Conservation (phyloP, 2,797 vertebrate species). For the Diplodus sargus region DNA sequence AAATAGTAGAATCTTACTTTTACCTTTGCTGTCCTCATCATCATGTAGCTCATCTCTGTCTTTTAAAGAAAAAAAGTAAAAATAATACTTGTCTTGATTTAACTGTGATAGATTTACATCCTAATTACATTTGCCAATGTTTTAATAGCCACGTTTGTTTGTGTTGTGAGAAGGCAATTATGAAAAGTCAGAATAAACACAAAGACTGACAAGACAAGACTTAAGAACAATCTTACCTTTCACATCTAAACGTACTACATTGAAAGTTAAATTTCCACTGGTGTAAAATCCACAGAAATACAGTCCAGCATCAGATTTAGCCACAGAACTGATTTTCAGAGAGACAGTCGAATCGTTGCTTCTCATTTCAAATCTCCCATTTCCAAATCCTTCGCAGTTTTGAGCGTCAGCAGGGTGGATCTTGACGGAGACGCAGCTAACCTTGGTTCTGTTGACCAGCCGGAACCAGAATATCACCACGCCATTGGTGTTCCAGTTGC, state of each 20-base stretch:
- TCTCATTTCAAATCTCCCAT: background rate
- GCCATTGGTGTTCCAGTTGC: slow-evolving; percentile 10
- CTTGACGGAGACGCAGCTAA: background rate
- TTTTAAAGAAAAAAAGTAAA: too few relatives aligned
- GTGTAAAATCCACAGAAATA: background rate
- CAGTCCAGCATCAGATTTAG: background rate
- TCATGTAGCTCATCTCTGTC: too few relatives aligned
- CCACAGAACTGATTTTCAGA: background rate
- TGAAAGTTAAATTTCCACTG: background rate
- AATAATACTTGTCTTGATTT: too few relatives aligned
- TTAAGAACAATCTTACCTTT: background rate
- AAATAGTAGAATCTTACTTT: too few relatives aligned
- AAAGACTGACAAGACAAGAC: background rate
- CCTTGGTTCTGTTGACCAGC: background rate
- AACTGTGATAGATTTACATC: too few relatives aligned
- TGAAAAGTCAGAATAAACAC: background rate
- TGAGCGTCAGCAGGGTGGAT: too few relatives aligned
- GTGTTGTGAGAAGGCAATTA: background rate
- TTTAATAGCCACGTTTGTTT: too few relatives aligned
- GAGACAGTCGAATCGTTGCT: background rate
- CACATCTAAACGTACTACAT: background rate
- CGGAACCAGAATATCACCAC: background rate
- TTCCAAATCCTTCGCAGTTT: background rate
- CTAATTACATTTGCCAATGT: background rate
- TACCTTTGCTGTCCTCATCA: too few relatives aligned